Base-by-base conservation (phyloP, 1,140 invertebrate genomes). In the Zaprionus ornatus region DNA sequence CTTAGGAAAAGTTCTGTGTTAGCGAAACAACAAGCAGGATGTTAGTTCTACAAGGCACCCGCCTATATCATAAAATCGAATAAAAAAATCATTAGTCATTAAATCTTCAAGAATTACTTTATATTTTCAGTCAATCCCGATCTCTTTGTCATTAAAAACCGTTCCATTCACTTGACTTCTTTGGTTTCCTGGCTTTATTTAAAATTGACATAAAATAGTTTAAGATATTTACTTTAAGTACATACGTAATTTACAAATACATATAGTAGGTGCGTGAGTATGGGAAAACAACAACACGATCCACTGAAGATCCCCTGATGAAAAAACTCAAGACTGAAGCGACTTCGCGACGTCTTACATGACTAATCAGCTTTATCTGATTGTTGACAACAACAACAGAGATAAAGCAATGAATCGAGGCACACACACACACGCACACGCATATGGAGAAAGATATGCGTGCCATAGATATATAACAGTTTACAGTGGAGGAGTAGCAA, bases 391-490 rank as follows among this genome's bases (percentile, higher is more conserved):
- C n/a, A 9, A 3, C 17, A 37, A 15, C 35, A 37, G 40, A 45
- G 40, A 45, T 45, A 45, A 17, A 45, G 40, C n/a, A 15, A 4
- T 37, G 13, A 37, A 37, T 37, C 35, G 13, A 27, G 3, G 27
- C 27, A 4, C 35, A 37, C 35, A 37, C 35, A 17, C n/a, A 42
- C 40, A 17, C 40, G 27, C 42, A 25, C 50, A 52, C 35, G n/a
- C 61, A 63, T 29, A 25, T 35, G 32, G 19, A 35, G 42, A 42
- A n/a, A 68, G 56, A 74, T 55, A 69, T 81, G 64, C 62, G 60
- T 76, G 82, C 54, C 71, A 57, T 82, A 67, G 45, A 82, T 37
- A 10, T 45, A 71, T 50, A 55, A 15, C n/a, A 45, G n/a, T 32
- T 32, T 45, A 45, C 40, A 10, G n/a, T 48, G 6, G 45, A 25